phyloP scores from a whole-genome alignment of 23 tunicate genomes.

The Styela clava region DNA sequence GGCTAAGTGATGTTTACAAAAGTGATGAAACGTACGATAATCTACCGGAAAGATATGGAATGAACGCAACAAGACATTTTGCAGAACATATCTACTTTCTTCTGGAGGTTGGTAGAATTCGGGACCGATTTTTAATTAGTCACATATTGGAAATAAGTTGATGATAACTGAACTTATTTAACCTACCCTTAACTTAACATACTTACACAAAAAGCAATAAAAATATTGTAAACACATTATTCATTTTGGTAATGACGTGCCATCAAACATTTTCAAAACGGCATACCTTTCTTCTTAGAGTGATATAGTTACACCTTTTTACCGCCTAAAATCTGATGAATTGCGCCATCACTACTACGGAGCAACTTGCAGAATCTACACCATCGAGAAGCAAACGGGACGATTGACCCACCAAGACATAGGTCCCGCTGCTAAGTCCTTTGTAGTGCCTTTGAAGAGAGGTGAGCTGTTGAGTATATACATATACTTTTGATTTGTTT shows the following conservation, averaged over 20 bases:
- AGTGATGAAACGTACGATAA: neutral
- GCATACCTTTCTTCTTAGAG: no score
- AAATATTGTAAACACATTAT: no score
- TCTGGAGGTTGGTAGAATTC: neutral
- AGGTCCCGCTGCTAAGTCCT: neutral
- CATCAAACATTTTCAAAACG: neutral
- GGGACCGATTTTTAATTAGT: neutral
- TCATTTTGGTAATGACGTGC: neutral
- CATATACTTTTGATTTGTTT: no score
- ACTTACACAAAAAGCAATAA: no score
- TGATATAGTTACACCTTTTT: no score
- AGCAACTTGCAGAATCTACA: neutral
- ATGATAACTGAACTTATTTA: no score
- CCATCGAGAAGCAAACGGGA: constrained; percentile 8
- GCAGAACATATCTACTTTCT: constrained; percentile 30
- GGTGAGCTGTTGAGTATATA: no score
- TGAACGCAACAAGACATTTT: constrained; percentile 8
- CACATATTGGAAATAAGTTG: no score
- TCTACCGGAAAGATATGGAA: constrained; percentile 21
- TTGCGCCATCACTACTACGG: constrained; percentile 22
- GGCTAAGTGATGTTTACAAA: neutral
- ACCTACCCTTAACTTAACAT: no score
- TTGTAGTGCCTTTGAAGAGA: neutral
- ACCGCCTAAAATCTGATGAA: constrained; percentile 25
- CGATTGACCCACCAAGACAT: neutral